Evolutionary conservation across 2,888 invertebrate species (phyloP), one percentile per base, ranked within the genome.

Genomic region (Drosophila buzzatii): DNA sequence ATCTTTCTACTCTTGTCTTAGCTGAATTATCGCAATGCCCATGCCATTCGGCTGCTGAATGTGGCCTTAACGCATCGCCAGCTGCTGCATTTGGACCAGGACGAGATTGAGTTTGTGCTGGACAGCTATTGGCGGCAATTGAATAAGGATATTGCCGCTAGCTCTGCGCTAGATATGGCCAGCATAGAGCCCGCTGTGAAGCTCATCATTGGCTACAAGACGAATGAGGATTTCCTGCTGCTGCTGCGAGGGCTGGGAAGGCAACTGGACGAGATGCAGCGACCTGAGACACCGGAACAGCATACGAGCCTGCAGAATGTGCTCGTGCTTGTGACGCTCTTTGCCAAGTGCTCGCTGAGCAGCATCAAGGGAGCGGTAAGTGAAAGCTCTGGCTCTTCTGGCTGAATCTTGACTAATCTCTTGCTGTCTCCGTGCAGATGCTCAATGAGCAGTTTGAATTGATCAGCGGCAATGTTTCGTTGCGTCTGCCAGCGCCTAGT

Each of bases 391-490:
- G n/a, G n/a, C n/a, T 6, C 49, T 7, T 41, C 3, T 16, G 16
- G 2, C 23, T 41, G 8, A 12, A 27, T n/a, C 8, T 20, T 5
- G 14, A 0, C 10, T 41, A 41, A 33, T n/a, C n/a, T 42, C 12
- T 31, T 12, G 0, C 10, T 7, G 14, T 6, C 18, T 1, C n/a
- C 3, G 0, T 49, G 16, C 58, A 93, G 93, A 92, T 93, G 69
- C 92, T 93, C 44, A 93, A 91, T 64, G 92, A 93, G 39, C 86
- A 92, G 52, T 93, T 93, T 60, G 91, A 92, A 62, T 68, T 89
- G n/a, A 90, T 92, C n/a, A 86, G 78, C 6, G 82, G 87, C 3
- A 81, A 82, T 27, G 89, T 91, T 0, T 77, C 79, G 0, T 39
- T 90, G 31, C 90, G 89, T 10, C 74, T 92, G 33, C 63, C 73